Conservation (phyloP, 2,113 vertebrate genomes). For the Parotia lawesii region DNA sequence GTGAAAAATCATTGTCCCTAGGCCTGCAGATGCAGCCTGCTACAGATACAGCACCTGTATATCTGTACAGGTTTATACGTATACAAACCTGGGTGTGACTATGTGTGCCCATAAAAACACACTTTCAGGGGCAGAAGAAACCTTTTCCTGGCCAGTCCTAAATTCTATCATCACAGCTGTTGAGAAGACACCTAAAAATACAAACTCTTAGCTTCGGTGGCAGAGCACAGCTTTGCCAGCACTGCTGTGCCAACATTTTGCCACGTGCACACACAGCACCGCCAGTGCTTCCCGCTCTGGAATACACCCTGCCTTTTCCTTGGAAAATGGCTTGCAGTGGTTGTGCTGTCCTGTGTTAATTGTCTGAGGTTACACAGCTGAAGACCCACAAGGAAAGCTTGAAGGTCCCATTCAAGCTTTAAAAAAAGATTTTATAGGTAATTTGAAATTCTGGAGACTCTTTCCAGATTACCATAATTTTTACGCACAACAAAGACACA, state of each 20-base stretch:
- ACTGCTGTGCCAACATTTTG: not conserved
- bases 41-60: not conserved
- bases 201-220: not conserved
- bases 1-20: not conserved
- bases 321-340: not conserved
- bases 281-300: not conserved
- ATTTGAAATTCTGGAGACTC: not conserved
- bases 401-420: not conserved
- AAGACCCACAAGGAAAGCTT: not conserved
- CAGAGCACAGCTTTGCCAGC: not conserved
- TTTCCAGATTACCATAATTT: not conserved
- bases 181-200: not conserved
- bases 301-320: not conserved
- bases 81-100: not conserved
- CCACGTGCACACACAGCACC: rapidly evolving
- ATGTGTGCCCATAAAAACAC: not conserved
- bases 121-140: not conserved
- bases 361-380: not conserved
- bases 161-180: not conserved
- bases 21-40: not conserved
- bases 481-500: not conserved
- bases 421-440: not conserved
- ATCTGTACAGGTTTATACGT: not conserved
- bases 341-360: not conserved
- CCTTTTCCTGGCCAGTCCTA: not conserved